Percentiles rank a stretch among this genome's conserved stretches.
Conservation (phyloP, 1,140 invertebrate species). For the Penaeus japonicus region DNA sequence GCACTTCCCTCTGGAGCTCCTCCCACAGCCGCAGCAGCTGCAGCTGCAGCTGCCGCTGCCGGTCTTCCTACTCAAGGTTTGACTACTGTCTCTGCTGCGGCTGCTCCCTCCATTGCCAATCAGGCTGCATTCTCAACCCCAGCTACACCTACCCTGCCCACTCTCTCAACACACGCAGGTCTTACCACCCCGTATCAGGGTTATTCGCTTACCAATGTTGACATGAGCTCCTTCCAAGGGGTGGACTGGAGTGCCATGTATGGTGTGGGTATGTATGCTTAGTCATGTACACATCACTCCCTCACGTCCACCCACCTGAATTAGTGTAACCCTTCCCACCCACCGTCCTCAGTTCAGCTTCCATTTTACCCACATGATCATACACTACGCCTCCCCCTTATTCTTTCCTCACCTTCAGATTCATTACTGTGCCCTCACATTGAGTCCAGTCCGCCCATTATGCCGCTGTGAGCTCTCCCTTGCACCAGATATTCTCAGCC, state of each 20-base stretch:
- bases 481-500: constrained; percentile 53
- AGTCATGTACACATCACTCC: constrained; percentile 18
- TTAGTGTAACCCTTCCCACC: neutral
- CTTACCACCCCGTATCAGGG: constrained; percentile 73
- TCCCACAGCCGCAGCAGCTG: constrained; percentile 70
- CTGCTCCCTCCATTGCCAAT: constrained; percentile 67
- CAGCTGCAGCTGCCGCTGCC: constrained; percentile 62
- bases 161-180: constrained; percentile 51
- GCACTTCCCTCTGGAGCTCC: constrained; percentile 73
- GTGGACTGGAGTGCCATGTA: constrained; percentile 90
- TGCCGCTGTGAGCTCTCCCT: constrained; percentile 26
- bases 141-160: constrained; percentile 45
- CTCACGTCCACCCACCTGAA: constrained; percentile 17
- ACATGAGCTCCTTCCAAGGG: constrained; percentile 89
- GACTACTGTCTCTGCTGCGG: constrained; percentile 63
- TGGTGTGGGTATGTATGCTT: constrained; percentile 89
- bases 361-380: too few relatives aligned
- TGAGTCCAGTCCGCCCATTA: constrained; percentile 28
- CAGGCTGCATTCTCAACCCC: constrained; percentile 65
- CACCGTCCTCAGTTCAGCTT: constrained; percentile 17
- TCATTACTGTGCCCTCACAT: too few relatives aligned
- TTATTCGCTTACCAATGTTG: constrained; percentile 83
- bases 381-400: too few relatives aligned
- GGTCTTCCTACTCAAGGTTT: constrained; percentile 21
- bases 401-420: too few relatives aligned